phyloP scores from a whole-genome alignment of 2,797 vertebrate genomes.

The Astyanax mexicanus region DNA sequence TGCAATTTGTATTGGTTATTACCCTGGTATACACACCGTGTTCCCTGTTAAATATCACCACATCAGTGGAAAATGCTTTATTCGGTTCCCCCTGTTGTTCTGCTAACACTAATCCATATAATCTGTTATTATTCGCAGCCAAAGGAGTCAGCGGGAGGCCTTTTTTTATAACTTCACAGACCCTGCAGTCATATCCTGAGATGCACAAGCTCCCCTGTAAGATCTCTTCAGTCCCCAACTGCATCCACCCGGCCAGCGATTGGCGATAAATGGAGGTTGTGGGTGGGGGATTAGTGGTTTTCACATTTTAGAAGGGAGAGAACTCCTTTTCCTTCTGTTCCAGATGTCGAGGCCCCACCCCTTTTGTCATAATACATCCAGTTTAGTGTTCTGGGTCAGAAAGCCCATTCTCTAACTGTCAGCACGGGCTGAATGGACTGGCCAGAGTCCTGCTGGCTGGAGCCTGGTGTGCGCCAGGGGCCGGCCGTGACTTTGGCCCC shows the following conservation, averaged over 20 bases:
- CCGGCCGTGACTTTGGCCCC: conserved; percentile 65
- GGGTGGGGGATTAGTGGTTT: neutral
- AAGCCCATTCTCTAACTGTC: conserved; percentile 77
- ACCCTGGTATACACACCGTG: neutral
- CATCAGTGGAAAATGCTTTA: neutral
- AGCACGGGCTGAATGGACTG: conserved; percentile 70
- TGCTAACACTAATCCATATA: conserved; percentile 5
- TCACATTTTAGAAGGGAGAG: neutral
- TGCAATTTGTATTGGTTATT: too few relatives aligned
- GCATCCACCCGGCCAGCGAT: neutral
- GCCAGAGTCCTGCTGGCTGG: conserved; percentile 71
- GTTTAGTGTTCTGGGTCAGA: conserved; percentile 76
- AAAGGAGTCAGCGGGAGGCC: conserved; percentile 9
- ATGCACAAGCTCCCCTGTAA: neutral
- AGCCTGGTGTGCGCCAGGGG: conserved; percentile 65
- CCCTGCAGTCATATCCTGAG: neutral
- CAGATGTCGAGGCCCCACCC: conserved; percentile 55
- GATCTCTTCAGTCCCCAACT: neutral
- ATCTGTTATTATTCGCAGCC: conserved; percentile 13
- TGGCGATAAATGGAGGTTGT: neutral
- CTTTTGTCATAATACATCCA: conserved; percentile 73
- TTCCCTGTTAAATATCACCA: conserved; percentile 3
- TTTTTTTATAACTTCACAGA: neutral
- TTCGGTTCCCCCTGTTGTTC: conserved; percentile 14
- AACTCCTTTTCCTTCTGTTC: conserved; percentile 56